Conservation (phyloP, 2,113 vertebrate genomes). For the Xiphophorus couchianus region DNA sequence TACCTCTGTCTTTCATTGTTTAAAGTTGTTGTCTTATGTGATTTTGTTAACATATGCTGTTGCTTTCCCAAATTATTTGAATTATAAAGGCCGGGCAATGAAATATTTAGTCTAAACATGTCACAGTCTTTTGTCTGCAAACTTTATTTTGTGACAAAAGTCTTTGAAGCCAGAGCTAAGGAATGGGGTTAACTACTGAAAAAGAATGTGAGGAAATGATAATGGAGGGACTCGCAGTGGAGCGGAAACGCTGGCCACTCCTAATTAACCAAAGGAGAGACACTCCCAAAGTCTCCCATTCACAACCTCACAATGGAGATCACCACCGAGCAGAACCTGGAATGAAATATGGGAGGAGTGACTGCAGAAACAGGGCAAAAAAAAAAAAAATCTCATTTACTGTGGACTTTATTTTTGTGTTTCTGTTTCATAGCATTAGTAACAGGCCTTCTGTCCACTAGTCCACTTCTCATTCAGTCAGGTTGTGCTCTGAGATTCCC, state of each 20-base stretch:
- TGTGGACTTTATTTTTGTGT: slow-evolving; percentile 62
- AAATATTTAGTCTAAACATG: no score
- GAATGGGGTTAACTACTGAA: slow-evolving; percentile 74
- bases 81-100: not conserved
- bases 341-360: slow-evolving; percentile 75
- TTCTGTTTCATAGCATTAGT: slow-evolving; percentile 68
- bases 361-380: slow-evolving; percentile 62
- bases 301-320: slow-evolving; percentile 84
- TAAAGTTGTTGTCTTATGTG: not conserved
- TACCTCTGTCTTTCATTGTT: not conserved
- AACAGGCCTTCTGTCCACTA: slow-evolving; percentile 49
- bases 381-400: slow-evolving; percentile 43
- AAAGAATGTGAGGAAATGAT: slow-evolving; percentile 81
- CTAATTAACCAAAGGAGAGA: slow-evolving; percentile 88
- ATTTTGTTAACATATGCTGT: not conserved
- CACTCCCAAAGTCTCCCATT: slow-evolving; percentile 86
- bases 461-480: slow-evolving; percentile 62
- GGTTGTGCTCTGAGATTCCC: slow-evolving; percentile 64
- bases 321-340: slow-evolving; percentile 87
- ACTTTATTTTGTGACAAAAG: slow-evolving; percentile 38
- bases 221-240: slow-evolving; percentile 80
- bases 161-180: slow-evolving; percentile 75
- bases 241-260: slow-evolving; percentile 83
- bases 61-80: not conserved
- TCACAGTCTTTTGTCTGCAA: no score